A percentile compares a stretch with the other conserved stretches of the same genome.
phyloP scores from a whole-genome alignment of 2,113 vertebrate genomes.

The Erythrocercus mccallii region DNA sequence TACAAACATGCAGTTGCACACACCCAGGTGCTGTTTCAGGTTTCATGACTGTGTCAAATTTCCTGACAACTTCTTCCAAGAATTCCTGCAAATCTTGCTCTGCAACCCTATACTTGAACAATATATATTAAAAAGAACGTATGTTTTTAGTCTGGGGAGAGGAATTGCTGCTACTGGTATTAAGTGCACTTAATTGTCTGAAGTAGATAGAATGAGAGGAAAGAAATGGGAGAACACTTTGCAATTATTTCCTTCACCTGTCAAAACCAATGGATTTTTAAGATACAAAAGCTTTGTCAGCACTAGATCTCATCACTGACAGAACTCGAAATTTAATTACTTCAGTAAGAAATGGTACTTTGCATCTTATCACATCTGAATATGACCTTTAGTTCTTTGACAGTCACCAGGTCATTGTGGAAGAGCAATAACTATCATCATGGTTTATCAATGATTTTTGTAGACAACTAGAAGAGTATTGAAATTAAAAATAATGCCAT shows the following conservation, averaged over 20 bases:
- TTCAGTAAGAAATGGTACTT: neutral
- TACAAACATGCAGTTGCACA: accelerated
- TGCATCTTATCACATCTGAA: neutral
- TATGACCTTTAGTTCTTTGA: neutral
- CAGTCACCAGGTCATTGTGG: neutral
- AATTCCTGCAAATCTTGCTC: neutral
- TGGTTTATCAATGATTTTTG: neutral
- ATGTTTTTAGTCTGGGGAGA: neutral
- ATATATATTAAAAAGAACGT: neutral
- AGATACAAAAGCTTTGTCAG: neutral
- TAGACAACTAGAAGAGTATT: neutral
- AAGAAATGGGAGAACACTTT: neutral
- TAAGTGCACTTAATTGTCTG: neutral
- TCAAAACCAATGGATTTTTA: neutral
- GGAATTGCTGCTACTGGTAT: neutral
- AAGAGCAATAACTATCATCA: neutral
- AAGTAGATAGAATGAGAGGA: neutral
- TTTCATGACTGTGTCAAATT: neutral
- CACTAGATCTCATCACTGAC: neutral
- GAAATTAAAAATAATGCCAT: neutral
- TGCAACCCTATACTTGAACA: neutral
- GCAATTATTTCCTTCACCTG: neutral
- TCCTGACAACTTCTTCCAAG: neutral
- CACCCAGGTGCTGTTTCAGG: neutral
- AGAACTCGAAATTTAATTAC: neutral